Evolutionary conservation across 2,797 vertebrate species (phyloP), one percentile per base, ranked within the genome.

Genomic region (Pogoniulus pusillus): DNA sequence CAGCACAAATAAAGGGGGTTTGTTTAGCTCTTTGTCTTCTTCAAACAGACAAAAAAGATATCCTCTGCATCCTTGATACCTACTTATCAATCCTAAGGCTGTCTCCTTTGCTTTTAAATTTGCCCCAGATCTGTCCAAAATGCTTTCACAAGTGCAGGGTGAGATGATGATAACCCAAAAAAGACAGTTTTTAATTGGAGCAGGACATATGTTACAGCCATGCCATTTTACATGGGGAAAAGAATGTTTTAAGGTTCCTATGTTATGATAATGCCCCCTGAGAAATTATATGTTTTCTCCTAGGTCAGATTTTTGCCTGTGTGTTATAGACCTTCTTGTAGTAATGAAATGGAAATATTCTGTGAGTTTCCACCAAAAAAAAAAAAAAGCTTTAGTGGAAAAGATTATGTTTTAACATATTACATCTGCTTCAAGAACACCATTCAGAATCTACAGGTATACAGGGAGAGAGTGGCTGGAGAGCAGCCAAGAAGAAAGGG

Each of bases 101-200:
- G 85, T 92, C 39, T 79, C 41, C 78, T 94, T 90, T 87, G 69
- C 77, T 95, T 96, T 95, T 76, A 93, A 89, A 70, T 94, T 82
- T 94, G 82, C 47, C 93, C 93, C 68, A 96, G 85, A 96, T 96
- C 78, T 94, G 93, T 93, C 94, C 96, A 90, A 95, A 78, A 43
- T 89, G 59, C 79, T 74, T 95, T 93, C 92, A 82, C 81, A 89
- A 96, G 79, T 55, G 81, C 82, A 90, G 53, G 64, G 34, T 91
- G 87, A 89, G 82, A 93, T 69, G 70, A 74, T 66, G 87, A 93
- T 94, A 93, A 94, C 84, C 53, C 93, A 70, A 91, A 89, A 95
- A 92, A 94, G 84, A 87, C 62, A 91, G 16, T 35, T 79, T 93
- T 82, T 97, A 96, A 96, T 96, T 95, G 93, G 85, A 94, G 76